phyloP scores from a whole-genome alignment of 2,113 vertebrate genomes.

The Halcyon malimbica region DNA sequence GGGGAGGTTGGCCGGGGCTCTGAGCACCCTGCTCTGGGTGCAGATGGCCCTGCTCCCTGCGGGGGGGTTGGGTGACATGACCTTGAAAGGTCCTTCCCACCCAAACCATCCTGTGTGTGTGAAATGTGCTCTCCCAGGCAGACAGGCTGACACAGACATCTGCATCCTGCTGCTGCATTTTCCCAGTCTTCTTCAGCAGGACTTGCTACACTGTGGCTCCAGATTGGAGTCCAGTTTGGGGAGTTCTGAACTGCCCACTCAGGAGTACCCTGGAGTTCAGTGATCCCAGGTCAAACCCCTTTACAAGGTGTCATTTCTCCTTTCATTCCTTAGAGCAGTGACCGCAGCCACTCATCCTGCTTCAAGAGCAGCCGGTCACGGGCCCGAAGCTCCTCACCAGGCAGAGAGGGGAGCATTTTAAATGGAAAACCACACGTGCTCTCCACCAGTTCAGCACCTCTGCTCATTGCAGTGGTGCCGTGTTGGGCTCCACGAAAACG shows the following conservation, averaged over 20 bases:
- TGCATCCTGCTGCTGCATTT: neutral
- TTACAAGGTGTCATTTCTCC: neutral
- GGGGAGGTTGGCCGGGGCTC: neutral
- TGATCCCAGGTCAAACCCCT: neutral
- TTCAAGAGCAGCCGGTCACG: neutral
- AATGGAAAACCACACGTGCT: neutral
- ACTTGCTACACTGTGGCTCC: neutral
- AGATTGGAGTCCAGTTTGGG: neutral
- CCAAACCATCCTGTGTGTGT: neutral
- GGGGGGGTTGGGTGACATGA: neutral
- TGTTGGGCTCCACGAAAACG: neutral
- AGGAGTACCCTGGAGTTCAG: neutral
- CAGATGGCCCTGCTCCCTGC: neutral
- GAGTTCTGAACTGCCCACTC: neutral
- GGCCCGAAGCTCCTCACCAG: neutral
- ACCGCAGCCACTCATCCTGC: neutral
- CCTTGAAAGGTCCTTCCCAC: neutral
- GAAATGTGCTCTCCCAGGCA: neutral
- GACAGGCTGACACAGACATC: rapidly evolving
- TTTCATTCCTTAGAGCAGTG: neutral
- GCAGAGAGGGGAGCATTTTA: neutral
- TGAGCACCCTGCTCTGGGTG: neutral
- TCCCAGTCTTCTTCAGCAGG: neutral
- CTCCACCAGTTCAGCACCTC: neutral
- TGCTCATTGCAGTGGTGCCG: neutral